These are phyloP conservation scores for Sebastes paucispinis DNA, from an alignment of 2,797 vertebrate genomes.

Conservation along the genomic window DNA sequence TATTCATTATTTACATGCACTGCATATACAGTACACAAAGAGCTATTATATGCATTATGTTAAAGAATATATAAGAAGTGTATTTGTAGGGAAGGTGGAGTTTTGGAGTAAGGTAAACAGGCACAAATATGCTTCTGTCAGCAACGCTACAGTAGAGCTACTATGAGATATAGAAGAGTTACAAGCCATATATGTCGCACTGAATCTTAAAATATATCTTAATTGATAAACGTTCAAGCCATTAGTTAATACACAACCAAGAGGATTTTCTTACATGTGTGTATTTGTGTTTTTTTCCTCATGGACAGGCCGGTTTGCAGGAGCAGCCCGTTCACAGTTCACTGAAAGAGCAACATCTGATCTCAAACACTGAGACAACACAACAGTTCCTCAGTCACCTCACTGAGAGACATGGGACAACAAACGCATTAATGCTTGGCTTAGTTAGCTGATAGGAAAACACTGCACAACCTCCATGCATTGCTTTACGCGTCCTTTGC, in stretches of 20 bases:
- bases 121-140: not conserved
- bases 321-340: constrained; percentile 56
- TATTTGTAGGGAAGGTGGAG: not conserved
- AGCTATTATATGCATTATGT: not conserved
- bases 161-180: not conserved
- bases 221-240: not conserved
- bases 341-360: constrained; percentile 66
- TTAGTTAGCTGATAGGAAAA: constrained; percentile 24
- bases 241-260: not conserved
- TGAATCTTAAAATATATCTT: not conserved
- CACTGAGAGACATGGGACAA: constrained; percentile 8
- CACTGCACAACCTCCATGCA: constrained; percentile 7
- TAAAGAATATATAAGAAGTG: not conserved
- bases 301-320: constrained; percentile 24
- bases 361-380: constrained; percentile 51
- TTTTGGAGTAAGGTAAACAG: not conserved
- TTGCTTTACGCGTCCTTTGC: constrained; percentile 58
- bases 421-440: constrained; percentile 6
- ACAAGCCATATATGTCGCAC: not conserved
- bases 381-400: constrained; percentile 15
- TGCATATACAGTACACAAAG: not conserved
- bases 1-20: not conserved
- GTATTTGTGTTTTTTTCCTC: constrained; percentile 21
- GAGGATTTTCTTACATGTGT: not conserved
- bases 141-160: not conserved